Percentiles rank a stretch among this genome's conserved stretches.
phyloP scores from a whole-genome alignment of 2,888 invertebrate species.

The Pogonocherus hispidulus region DNA sequence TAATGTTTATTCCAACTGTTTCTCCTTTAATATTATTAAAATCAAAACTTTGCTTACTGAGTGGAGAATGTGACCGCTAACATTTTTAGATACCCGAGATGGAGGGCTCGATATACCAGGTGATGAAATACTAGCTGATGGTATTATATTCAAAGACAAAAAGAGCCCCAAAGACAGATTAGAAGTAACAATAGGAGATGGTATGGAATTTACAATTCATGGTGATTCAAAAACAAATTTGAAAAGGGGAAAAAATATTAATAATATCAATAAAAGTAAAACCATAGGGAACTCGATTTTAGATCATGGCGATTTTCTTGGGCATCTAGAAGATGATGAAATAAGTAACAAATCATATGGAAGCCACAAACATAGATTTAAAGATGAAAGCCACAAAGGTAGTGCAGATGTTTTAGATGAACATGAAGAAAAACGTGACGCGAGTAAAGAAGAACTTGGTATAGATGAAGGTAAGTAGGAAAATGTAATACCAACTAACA shows the following conservation, averaged over 20 bases:
- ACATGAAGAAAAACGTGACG: slow-evolving; percentile 87
- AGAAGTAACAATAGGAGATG: slow-evolving; percentile 92
- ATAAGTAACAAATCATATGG: slow-evolving; percentile 93
- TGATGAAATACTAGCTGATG: slow-evolving; percentile 84
- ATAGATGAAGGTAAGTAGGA: slow-evolving; percentile 78
- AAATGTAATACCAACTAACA: no score
- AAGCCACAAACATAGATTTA: slow-evolving; percentile 91
- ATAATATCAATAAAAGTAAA: slow-evolving; percentile 79
- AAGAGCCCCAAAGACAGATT: slow-evolving; percentile 89
- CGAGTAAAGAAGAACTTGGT: slow-evolving; percentile 91
- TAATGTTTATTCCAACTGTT: slow-evolving; percentile 33
- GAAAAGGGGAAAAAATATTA: slow-evolving; percentile 81
- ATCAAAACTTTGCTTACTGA: background rate
- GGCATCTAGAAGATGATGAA: slow-evolving; percentile 77
- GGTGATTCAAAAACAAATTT: slow-evolving; percentile 88
- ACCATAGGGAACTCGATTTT: slow-evolving; percentile 82
- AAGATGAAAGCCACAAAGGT: slow-evolving; percentile 93
- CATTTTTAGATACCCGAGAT: slow-evolving; percentile 73
- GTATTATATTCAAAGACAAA: slow-evolving; percentile 88
- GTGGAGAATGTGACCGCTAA: slow-evolving; percentile 15
- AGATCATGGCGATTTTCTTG: slow-evolving; percentile 66
- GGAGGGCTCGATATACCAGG: slow-evolving; percentile 68
- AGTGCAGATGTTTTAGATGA: slow-evolving; percentile 89
- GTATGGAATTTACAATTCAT: slow-evolving; percentile 94
- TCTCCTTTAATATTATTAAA: slow-evolving; percentile 15